These are phyloP conservation scores for Aurelia sp. DNA, from an alignment of 30 jellyfish, hydroid and myxozoan species.

Conservation along the genomic window DNA sequence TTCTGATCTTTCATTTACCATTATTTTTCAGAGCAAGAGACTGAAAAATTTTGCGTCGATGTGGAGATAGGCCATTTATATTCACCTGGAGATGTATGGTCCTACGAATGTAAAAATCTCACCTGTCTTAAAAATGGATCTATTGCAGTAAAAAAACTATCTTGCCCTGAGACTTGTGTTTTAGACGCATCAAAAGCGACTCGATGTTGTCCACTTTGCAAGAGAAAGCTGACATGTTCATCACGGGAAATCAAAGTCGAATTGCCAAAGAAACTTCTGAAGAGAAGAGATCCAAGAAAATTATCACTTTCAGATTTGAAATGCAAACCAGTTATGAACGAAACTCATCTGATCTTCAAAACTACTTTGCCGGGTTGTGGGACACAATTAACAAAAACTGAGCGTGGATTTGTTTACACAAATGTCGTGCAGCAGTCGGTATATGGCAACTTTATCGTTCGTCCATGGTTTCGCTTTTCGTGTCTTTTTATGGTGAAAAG, in stretches of 20 bases:
- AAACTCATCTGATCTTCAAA: constrained; percentile 29
- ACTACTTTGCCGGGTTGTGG: constrained; percentile 46
- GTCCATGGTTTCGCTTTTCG: constrained; percentile 52
- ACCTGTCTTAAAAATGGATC: neutral
- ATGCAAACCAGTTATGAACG: constrained; percentile 36
- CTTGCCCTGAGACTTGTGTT: constrained; percentile 11
- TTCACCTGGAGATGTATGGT: constrained; percentile 14
- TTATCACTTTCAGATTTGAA: constrained; percentile 21
- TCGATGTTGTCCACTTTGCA: constrained; percentile 51
- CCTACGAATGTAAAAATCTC: neutral
- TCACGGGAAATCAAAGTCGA: constrained; percentile 34
- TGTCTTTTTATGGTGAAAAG: constrained; percentile 16
- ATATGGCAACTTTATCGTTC: neutral
- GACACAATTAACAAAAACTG: constrained; percentile 14
- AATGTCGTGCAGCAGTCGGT: constrained; percentile 35
- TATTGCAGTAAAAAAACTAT: neutral
- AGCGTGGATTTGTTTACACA: constrained; percentile 21
- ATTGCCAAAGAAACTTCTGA: constrained; percentile 39
- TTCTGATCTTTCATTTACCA: too few species aligned
- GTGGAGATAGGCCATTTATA: neutral
- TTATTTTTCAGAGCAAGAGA: neutral
- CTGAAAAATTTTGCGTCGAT: neutral
- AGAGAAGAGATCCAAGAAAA: neutral
- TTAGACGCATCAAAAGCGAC: neutral
- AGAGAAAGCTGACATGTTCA: constrained; percentile 22